Evolutionary conservation across 2,888 invertebrate genomes (phyloP), one percentile per base, ranked within the genome.

Genomic region (Drosophila anceps): DNA sequence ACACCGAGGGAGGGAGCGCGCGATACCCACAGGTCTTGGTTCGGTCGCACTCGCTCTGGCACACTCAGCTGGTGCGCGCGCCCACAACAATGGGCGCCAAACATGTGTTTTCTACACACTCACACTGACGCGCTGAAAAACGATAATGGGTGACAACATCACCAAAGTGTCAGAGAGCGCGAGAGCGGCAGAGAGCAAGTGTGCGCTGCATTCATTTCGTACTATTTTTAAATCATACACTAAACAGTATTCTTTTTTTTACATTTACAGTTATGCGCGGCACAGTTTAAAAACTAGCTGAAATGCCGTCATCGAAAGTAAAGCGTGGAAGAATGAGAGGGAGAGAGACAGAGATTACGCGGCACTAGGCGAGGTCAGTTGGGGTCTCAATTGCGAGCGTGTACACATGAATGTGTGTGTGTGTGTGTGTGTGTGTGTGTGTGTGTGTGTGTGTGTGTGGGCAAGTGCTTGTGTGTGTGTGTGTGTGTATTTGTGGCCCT

Each of bases 271-370:
- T 37, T 63, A 65, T 66, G 46, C 59, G 35, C 55, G 71, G 37
- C 55, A 62, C 54, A 62, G 59, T 58, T 60, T 76, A 9, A 41
- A 54, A 54, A 39, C 44, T 50, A 27, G n/a, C 66, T 54, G 15
- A 77, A 71, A 81, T 86, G 79, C 81, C 86, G 83, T 84, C 83
- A 84, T 88, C 83, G 76, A 82, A 81, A 75, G 58, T 78, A 73
- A 62, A 73, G 20, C 27, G 61, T 50, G 27, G n/a, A 18, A 55
- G 61, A 24, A 7, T 9, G 31, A 27, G 27, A 57, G 5, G 31
- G 60, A 43, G 60, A 2, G 31, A 37, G 39, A 35, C 15, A 27
- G 15, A 60, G 39, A 78, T 69, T 73, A 69, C 60, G 60, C 58
- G 63, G 68, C 73, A 58, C 53, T 54, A 63, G 81, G 73, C 81